Base-by-base conservation (phyloP, 1,140 invertebrate genomes). In the Drosophila arizonae region DNA sequence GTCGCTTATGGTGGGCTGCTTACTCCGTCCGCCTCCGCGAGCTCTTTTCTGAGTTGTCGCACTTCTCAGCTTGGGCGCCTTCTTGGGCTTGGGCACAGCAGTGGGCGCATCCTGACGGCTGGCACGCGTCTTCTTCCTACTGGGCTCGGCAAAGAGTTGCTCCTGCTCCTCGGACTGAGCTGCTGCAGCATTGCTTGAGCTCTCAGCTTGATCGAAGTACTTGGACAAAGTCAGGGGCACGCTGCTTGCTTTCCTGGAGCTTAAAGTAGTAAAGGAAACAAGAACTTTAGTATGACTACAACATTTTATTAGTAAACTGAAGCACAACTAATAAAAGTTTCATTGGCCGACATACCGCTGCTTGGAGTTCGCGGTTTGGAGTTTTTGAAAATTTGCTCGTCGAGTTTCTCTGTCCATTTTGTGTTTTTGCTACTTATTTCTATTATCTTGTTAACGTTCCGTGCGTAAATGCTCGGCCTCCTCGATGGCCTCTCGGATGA, bases 1-100 rank as follows among this genome's bases (percentile, higher is more conserved):
- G 9, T 88, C 82, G 36, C 76, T 91, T 13, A 91, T 91, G 13
- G 55, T 78, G 1, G 86, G 69, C 55, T 91, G 90, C 21, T 76
- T 84, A 28, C 36, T 62, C 13, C 60, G 66, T 0, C 71, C 41
- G 15, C 43, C 43, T 17, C 50, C 28, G 2, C 24, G 61, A 45
- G 41, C 72, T 3, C 39, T 36, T 21, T 52, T 57, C 15, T 46
- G 36, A 15, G 51, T 17, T 28, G 50, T 17, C n/a, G 26, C 73
- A 9, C 52, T 24, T 46, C 64, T 90, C 1, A 85, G 65, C 24
- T 90, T 90, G 8, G 85, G 85, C 13, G 79, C 75, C 66, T 80
- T 91, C 56, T 87, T 91, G 5, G 78, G 77, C 52, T 86, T 88
- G 1, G 61, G 48, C 13, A 60, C 26, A 4, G 76, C 62, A n/a